These are phyloP conservation scores for Perca fluviatilis DNA, from an alignment of 2,113 vertebrate genomes.

Conservation along the genomic window DNA sequence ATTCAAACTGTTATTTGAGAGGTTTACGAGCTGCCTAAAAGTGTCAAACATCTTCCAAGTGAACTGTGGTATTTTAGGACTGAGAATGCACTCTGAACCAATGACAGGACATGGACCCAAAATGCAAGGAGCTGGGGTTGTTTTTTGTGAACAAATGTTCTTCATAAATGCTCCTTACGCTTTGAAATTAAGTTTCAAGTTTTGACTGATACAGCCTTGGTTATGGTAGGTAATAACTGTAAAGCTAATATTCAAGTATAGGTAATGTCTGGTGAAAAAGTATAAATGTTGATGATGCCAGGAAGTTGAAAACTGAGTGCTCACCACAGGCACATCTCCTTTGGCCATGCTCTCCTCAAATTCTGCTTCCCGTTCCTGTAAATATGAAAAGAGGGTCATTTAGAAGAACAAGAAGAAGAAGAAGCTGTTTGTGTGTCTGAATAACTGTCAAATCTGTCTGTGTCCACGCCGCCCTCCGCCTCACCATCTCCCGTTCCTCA, in stretches of 20 bases:
- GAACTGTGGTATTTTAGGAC: no score
- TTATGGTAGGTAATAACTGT: not conserved
- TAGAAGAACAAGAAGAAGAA: not conserved
- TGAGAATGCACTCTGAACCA: not conserved
- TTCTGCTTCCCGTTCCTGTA: conserved; percentile 93
- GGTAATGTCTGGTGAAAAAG: not conserved
- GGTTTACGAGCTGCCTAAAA: not conserved
- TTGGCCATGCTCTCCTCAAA: conserved; percentile 94
- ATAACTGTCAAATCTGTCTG: not conserved
- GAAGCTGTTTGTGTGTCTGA: no score
- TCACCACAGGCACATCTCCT: conserved; percentile 92
- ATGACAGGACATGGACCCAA: not conserved
- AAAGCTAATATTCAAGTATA: not conserved
- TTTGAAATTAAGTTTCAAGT: not conserved
- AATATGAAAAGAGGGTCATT: not conserved
- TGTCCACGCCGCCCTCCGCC: not conserved
- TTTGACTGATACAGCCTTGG: not conserved
- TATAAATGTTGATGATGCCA: no score
- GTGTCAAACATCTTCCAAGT: not conserved
- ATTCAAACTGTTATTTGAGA: not conserved
- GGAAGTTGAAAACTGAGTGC: conserved; percentile 37
- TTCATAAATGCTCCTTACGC: not conserved
- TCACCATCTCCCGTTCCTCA: conserved; percentile 96
- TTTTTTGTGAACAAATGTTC: not conserved
- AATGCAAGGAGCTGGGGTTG: not conserved